These are phyloP conservation scores for Mylabris sibirica DNA, from an alignment of 2,888 invertebrate species.

Conservation along the genomic window DNA sequence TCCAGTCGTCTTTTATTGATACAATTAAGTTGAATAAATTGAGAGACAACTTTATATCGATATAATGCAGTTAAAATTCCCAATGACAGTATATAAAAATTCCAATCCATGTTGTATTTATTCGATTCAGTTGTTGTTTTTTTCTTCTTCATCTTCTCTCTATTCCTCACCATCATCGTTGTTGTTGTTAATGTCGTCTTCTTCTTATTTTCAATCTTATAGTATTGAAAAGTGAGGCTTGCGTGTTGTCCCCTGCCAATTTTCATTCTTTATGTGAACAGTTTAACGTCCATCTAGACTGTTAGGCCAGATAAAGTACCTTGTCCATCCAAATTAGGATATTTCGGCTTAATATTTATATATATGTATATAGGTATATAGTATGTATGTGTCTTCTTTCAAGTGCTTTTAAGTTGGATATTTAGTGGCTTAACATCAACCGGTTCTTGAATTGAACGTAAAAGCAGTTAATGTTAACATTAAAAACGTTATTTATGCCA, in stretches of 20 bases:
- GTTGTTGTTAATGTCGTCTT: background rate
- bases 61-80: conserved; percentile 13
- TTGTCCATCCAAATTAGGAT: conserved; percentile 35
- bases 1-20: background rate
- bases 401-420: conserved; percentile 14
- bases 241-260: conserved; percentile 14
- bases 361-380: background rate
- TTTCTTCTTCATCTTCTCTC: too few species aligned
- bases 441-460: conserved; percentile 15
- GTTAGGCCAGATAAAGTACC: conserved; percentile 27
- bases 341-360: conserved; percentile 27
- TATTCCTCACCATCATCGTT: background rate
- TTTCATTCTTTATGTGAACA: conserved; percentile 14
- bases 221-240: conserved; percentile 14
- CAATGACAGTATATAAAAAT: conserved; percentile 14
- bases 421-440: conserved; percentile 14
- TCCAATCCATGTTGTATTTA: conserved; percentile 8
- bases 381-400: conserved; percentile 2
- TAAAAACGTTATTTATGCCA: conserved; percentile 23
- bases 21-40: conserved; percentile 14
- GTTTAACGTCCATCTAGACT: conserved; percentile 15
- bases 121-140: background rate
- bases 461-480: conserved; percentile 15
- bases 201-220: background rate
- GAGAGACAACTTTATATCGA: conserved; percentile 13